Evolutionary conservation across 2,888 invertebrate species (phyloP).

Genomic region (Leptinotarsa haldemani): DNA sequence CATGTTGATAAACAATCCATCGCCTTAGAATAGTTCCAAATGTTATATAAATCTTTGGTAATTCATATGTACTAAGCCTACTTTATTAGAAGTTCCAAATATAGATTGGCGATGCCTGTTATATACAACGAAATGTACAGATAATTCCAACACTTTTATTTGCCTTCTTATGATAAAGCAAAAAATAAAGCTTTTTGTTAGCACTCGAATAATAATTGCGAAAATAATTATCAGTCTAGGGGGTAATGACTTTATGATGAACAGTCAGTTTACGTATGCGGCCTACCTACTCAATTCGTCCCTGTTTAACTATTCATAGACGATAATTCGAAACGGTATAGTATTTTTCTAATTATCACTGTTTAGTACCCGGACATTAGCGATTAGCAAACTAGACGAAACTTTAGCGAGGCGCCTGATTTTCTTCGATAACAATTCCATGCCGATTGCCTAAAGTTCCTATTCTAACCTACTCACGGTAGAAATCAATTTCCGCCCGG

Average conservation of each 20-base stretch:
- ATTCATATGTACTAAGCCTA: too few relatives aligned
- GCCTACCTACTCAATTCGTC: not conserved
- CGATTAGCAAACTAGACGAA: slow-evolving; percentile 9
- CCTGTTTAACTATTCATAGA: slow-evolving; percentile 1
- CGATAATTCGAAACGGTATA: not conserved
- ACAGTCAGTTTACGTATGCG: not conserved
- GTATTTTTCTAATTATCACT: slow-evolving; percentile 3
- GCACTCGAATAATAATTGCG: not conserved
- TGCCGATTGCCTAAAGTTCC: not conserved
- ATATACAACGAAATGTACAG: not conserved
- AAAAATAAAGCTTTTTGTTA: not conserved
- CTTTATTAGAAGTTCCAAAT: not conserved
- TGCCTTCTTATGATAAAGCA: not conserved
- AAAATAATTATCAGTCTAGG: slow-evolving; percentile 2
- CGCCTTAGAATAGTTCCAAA: too few relatives aligned
- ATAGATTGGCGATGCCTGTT: not conserved
- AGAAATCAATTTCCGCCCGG: not conserved
- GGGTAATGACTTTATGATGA: slow-evolving; percentile 16
- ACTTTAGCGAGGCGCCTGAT: not conserved
- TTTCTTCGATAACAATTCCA: not conserved
- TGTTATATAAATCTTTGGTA: too few relatives aligned
- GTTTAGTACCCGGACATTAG: slow-evolving; percentile 5
- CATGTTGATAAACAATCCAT: too few relatives aligned
- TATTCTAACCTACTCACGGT: not conserved
- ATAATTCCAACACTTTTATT: not conserved